Evolutionary conservation across 2,888 invertebrate species (phyloP).

Genomic region (Trypoxylon attenuatum): DNA sequence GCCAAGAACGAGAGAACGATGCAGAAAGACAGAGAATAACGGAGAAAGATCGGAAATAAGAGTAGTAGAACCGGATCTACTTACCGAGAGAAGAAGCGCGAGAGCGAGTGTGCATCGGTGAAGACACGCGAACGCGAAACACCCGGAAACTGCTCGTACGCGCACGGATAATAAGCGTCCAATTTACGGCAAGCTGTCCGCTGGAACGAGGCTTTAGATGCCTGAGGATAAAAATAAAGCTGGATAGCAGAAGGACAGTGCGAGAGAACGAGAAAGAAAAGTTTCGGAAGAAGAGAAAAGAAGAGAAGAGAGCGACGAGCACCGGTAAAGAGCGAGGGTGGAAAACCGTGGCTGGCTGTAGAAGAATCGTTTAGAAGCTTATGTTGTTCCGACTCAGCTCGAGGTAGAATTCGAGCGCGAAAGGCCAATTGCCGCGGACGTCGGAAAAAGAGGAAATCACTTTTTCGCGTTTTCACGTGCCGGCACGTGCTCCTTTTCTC

Average conservation of each 20-base stretch:
- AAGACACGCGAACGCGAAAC: not conserved
- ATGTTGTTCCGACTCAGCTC: slow-evolving; percentile 13
- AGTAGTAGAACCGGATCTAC: not conserved
- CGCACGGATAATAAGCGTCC: slow-evolving; percentile 29
- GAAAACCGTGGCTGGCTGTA: not conserved
- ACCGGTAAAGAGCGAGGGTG: not conserved
- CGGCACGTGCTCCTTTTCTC: slow-evolving; percentile 17
- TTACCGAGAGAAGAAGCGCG: not conserved
- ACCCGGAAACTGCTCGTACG: slow-evolving; percentile 11
- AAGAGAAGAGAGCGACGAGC: not conserved
- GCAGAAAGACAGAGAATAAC: not conserved
- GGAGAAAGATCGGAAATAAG: not conserved
- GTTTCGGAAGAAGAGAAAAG: not conserved
- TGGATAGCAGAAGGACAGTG: not conserved
- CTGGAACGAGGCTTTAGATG: slow-evolving; percentile 5
- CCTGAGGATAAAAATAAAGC: not conserved
- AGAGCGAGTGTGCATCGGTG: not conserved
- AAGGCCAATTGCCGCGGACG: slow-evolving; percentile 25
- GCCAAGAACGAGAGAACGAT: not conserved
- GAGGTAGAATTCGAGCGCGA: slow-evolving; percentile 19
- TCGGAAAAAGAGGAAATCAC: slow-evolving; percentile 31
- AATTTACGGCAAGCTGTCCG: slow-evolving; percentile 27
- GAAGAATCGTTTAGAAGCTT: slow-evolving; percentile 26
- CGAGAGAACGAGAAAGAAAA: no score
- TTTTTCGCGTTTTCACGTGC: slow-evolving; percentile 22